Base-by-base conservation (phyloP, 2,797 vertebrate genomes). In the Acridotheres tristis region DNA sequence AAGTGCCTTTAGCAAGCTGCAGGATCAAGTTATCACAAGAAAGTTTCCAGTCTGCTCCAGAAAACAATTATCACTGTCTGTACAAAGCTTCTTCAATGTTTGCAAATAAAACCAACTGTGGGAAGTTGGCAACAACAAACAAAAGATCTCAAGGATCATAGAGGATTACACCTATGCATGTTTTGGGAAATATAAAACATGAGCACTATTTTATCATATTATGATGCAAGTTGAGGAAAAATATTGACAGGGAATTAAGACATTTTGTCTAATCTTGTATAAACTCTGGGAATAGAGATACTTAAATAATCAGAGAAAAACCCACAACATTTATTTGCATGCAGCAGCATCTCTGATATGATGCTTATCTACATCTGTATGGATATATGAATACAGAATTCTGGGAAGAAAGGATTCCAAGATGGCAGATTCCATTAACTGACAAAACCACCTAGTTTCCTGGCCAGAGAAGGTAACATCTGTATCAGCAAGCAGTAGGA, bases 181-280 rank as follows among this genome's bases (percentile, higher is more conserved):
- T 3, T 45, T 84, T 72, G 47, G 40, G n/a, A 95, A 79, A 81
- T 68, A 43, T 5, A 76, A 69, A 79, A 55, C 79, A 73, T 2
- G 3, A 57, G 72, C 51, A 92, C 21, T 16, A 68, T 50, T 71
- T 96, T 87, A 77, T 93, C 55, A 80, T 15, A 54, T 85, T 65
- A n/a, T 68, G 36, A 80, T 48, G 66, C 90, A 92, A 92, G 85
- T 48, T 61, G 84, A 73, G 75, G 71, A 68, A 26, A 75, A 92
- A 97, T 95, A 82, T 4, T 67, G 65, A 89, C 43, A 81, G 71
- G 90, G 30, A 93, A 87, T 26, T 25, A 77, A 91, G 54, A 61
- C 43, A 81, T 40, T 68, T 74, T 69, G 29, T 63, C 74, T 72
- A 72, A 73, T 21, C 11, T 38, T 38, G 38, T 69, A 48, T 48